These are phyloP conservation scores for Lontra canadensis DNA, from an alignment of 2,113 vertebrate genomes.

Conservation along the genomic window DNA sequence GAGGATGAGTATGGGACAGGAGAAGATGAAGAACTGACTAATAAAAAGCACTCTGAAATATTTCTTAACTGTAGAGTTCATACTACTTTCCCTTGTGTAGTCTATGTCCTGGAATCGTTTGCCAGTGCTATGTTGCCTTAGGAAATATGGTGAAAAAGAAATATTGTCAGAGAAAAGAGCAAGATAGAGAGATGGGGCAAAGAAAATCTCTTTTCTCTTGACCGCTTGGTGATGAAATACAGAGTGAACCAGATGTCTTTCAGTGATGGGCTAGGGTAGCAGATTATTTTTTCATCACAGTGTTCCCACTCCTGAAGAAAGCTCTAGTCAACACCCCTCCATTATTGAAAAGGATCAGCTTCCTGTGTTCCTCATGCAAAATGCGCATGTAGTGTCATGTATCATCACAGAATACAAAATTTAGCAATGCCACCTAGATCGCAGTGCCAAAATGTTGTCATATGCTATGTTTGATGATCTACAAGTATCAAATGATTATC, in stretches of 20 bases:
- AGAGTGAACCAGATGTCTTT: neutral
- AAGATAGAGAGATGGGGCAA: neutral
- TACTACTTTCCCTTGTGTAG: neutral
- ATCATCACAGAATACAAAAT: neutral
- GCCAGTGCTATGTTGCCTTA: neutral
- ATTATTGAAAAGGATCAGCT: neutral
- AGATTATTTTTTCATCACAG: neutral
- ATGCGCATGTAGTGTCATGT: neutral
- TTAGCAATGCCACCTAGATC: neutral
- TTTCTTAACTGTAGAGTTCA: neutral
- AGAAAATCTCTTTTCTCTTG: neutral
- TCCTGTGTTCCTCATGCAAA: neutral
- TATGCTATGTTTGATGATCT: neutral
- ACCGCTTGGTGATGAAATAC: neutral
- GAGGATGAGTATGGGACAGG: neutral
- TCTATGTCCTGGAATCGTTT: neutral
- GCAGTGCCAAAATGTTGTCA: neutral
- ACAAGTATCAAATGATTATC: neutral
- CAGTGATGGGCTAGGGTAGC: neutral
- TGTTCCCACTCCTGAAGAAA: neutral
- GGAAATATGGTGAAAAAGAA: neutral
- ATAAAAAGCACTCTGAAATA: neutral
- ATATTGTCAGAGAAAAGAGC: neutral
- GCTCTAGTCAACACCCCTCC: neutral
- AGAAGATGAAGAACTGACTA: neutral